Evolutionary conservation across 2,888 invertebrate species (phyloP), one percentile per base, ranked within the genome.

Genomic region (Eristalis tenax): DNA sequence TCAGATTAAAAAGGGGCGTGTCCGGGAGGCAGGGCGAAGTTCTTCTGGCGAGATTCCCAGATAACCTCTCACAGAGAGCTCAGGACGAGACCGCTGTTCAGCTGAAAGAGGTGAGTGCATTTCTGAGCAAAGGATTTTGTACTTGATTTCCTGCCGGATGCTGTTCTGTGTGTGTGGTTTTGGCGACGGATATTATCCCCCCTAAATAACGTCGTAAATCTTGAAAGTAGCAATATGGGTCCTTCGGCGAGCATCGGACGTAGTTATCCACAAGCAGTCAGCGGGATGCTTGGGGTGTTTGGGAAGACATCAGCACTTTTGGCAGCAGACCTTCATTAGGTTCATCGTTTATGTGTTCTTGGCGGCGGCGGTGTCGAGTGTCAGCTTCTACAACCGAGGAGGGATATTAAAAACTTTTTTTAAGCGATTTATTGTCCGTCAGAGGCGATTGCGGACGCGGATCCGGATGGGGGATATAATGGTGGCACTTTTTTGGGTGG

Each of bases 161-260:
- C 11, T 26, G n/a, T n/a, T 50, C 18, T 18, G 56, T 66, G 64
- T 69, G 50, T 69, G 26, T 11, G 43, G 66, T 22, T 35, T 35
- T 13, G 69, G 28, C 59, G 75, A 69, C 26, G 59, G 50, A 50
- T 75, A 81, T 75, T 81, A 81, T 65, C 64, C 75, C 4, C 81
- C 63, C 75, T 75, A 76, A 82, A 82, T 75, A 82, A 35, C 59
- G 26, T 38, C 65, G 76, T 82, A 82, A 82, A 76, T 82, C 64
- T 64, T 66, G n/a, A 73, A 23, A 79, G 65, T 65, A 57, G 65
- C 70, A 57, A 26, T 68, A 23, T 50, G 40, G 28, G 56, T 69
- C 74, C 66, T 61, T 59, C 43, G 28, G 65, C 38, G 32, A 5
- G 22, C 22, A 40, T 28, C n/a, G 40, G 38, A 43, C 68, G 43